Evolutionary conservation across 2,113 vertebrate genomes (phyloP).

Genomic region (Eupsittula cactorum): DNA sequence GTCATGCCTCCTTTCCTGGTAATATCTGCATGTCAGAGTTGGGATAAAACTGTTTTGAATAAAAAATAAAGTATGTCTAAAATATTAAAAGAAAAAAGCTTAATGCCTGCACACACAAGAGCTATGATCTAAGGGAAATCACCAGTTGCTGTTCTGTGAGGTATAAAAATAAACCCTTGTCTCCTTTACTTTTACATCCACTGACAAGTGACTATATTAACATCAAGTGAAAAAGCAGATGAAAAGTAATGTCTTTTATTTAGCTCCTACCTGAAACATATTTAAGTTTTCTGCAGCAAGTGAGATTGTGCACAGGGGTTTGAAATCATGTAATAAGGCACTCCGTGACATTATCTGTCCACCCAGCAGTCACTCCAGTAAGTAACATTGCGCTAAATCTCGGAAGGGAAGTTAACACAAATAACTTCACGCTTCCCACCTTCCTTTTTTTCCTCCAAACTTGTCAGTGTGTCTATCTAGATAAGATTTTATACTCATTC

Average conservation of each 20-base stretch:
- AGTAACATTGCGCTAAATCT: slow-evolving; percentile 53
- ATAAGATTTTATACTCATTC: slow-evolving; percentile 13
- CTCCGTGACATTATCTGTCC: slow-evolving; percentile 66
- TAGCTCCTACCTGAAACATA: slow-evolving; percentile 69
- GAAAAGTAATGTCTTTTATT: slow-evolving; percentile 74
- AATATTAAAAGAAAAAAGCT: slow-evolving; percentile 69
- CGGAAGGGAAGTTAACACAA: slow-evolving; percentile 48
- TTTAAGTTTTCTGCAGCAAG: slow-evolving; percentile 64
- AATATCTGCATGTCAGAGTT: slow-evolving; percentile 30
- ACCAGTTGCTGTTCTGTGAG: slow-evolving; percentile 69
- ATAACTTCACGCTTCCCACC: slow-evolving; percentile 22
- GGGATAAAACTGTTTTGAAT: slow-evolving; percentile 69
- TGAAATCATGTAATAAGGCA: slow-evolving; percentile 64
- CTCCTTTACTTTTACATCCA: slow-evolving; percentile 67
- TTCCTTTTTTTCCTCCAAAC: neutral
- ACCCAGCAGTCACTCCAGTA: slow-evolving; percentile 48
- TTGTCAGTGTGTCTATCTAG: slow-evolving; percentile 43
- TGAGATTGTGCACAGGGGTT: slow-evolving; percentile 53
- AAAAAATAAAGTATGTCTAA: slow-evolving; percentile 67
- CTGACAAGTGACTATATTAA: slow-evolving; percentile 75
- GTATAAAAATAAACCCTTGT: slow-evolving; percentile 76
- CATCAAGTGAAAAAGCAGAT: slow-evolving; percentile 75
- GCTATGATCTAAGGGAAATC: slow-evolving; percentile 72
- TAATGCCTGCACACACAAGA: slow-evolving; percentile 53
- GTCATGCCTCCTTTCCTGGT: slow-evolving; percentile 29